Evolutionary conservation across 2,113 vertebrate genomes (phyloP).

Genomic region (Thalassarche chlororhynchos): DNA sequence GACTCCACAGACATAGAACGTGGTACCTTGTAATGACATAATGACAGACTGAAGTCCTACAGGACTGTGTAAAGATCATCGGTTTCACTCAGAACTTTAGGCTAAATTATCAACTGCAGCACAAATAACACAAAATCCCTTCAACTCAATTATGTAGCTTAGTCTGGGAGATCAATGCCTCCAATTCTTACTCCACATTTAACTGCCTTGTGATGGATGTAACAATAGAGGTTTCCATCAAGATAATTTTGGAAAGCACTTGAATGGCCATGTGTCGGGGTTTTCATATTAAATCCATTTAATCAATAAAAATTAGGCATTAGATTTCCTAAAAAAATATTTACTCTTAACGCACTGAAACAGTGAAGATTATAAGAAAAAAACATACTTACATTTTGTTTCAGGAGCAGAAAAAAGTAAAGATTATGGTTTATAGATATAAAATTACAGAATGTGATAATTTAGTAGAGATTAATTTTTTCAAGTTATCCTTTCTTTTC

Average conservation of each 20-base stretch:
- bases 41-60: neutral
- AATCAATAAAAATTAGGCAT: neutral
- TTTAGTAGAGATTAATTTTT: neutral
- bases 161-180: neutral
- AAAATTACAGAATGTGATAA: neutral
- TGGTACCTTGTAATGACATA: neutral
- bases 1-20: neutral
- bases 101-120: neutral
- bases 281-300: constrained; percentile 24
- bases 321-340: neutral
- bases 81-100: neutral
- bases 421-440: neutral
- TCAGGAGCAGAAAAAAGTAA: neutral
- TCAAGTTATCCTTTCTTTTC: neutral
- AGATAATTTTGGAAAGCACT: constrained; percentile 19
- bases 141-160: neutral
- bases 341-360: neutral
- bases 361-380: neutral
- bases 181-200: neutral
- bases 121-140: constrained; percentile 1
- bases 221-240: neutral
- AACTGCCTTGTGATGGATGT: neutral
- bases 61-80: neutral
- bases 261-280: neutral
- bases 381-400: neutral